Evolutionary conservation across 1,140 invertebrate genomes (phyloP).

Genomic region (Conus betulinus): DNA sequence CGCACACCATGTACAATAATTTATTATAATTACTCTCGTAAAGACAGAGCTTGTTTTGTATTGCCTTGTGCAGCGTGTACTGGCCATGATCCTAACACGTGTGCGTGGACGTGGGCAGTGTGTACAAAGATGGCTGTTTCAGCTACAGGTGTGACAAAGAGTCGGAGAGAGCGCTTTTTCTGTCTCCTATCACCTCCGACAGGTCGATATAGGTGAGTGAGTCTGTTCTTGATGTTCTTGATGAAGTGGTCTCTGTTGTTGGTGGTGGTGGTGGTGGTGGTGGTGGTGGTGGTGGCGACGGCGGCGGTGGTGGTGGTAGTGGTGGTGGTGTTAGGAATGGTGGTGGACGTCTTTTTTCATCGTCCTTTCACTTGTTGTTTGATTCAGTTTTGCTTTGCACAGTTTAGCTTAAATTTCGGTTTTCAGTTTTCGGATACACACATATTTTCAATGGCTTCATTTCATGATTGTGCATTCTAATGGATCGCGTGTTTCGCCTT

Average conservation of each 20-base stretch:
- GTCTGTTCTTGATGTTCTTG: not conserved
- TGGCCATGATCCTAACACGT: not conserved
- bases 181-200: constrained; percentile 15
- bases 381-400: too few relatives aligned
- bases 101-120: constrained; percentile 8
- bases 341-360: too few relatives aligned
- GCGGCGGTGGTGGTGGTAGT: too few relatives aligned
- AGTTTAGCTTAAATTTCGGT: too few relatives aligned
- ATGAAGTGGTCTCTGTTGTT: not conserved
- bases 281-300: too few relatives aligned
- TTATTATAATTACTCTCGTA: not conserved
- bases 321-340: too few relatives aligned
- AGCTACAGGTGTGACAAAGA: constrained; percentile 8
- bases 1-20: too few relatives aligned
- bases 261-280: not conserved
- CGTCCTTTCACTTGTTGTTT: too few relatives aligned
- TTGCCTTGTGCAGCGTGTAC: not conserved
- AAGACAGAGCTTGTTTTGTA: not conserved
- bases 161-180: not conserved
- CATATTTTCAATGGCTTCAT: too few relatives aligned
- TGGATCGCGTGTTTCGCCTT: too few relatives aligned
- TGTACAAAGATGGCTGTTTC: not conserved
- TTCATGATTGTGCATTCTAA: too few relatives aligned
- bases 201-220: not conserved
- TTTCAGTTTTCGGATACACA: too few relatives aligned